Percentiles rank a stretch among this genome's conserved stretches.
Evolutionary conservation across 2,888 invertebrate species (phyloP).

Genomic region (Spilosoma lubricipeda): DNA sequence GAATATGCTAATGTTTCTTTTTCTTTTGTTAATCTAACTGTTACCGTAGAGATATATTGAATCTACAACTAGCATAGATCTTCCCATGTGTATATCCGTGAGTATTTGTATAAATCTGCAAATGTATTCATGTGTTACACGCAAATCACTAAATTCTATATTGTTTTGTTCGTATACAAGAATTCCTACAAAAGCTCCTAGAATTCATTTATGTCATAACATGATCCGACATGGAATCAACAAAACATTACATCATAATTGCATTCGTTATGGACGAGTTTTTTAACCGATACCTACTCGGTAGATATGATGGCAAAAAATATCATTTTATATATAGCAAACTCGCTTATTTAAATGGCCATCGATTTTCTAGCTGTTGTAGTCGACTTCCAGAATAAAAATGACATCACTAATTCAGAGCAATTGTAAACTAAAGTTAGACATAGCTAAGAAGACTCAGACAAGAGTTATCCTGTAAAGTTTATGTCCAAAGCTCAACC

Average conservation of each 20-base stretch:
- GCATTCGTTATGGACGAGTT: constrained; percentile 28
- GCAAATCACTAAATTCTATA: not conserved
- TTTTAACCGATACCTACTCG: constrained; percentile 21
- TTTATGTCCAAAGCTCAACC: not conserved
- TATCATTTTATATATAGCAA: not conserved
- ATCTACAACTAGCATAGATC: too few species aligned
- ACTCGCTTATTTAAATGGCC: not conserved
- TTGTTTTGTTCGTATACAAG: not conserved
- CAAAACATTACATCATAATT: constrained; percentile 36
- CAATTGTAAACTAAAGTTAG: not conserved
- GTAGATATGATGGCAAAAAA: constrained; percentile 30
- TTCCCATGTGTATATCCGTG: not conserved
- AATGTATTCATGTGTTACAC: not conserved
- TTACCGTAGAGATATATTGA: too few species aligned
- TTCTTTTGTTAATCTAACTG: too few species aligned
- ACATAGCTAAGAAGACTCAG: not conserved
- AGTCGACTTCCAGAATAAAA: not conserved
- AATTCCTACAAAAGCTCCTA: not conserved
- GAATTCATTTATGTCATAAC: constrained; percentile 4
- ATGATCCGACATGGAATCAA: constrained; percentile 2
- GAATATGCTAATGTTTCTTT: too few species aligned
- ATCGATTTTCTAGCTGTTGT: not conserved
- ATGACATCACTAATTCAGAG: constrained; percentile 1
- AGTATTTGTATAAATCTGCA: not conserved
- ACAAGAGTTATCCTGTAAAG: not conserved